Base-by-base conservation (phyloP, 2,888 invertebrate species). In the Pristionchus entomophagus region DNA sequence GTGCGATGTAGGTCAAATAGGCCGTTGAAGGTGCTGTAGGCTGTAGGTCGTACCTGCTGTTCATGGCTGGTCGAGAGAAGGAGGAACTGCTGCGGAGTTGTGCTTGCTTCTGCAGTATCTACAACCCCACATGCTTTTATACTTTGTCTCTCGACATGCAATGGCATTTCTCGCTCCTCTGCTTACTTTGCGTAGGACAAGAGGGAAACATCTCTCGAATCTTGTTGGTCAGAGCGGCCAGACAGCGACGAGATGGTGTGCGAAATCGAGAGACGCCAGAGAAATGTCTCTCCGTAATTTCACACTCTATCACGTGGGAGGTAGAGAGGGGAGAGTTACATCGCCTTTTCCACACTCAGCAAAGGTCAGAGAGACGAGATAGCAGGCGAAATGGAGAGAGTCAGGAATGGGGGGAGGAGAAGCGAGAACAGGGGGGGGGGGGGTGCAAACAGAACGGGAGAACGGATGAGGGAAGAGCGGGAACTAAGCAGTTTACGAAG, bases 161-260 rank as follows among this genome's bases (percentile, higher is more conserved):
- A 26, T 59, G 35, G 32, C 14, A 81, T 56, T 35, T 32, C 81
- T 32, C 56, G 35, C 35, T 41, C n/a, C n/a, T 29, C 81, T 56
- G 45, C 14, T 45, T 49, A 78, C 78, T 49, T 81, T 49, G 41
- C 81, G 56, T 38, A 69, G 69, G 49, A 77, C 77, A n/a, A n/a
- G 45, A 45, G 8, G 22, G 49, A 78, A 69, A 69, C 69, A 69
- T 32, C 62, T 62, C 62, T 62, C 14, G 29, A n/a, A n/a, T n/a
- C 56, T 56, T 62, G 62, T 6, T 45, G 45, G 8, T 45, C 6
- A 45, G 45, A n/a, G n/a, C n/a, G n/a, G n/a, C n/a, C n/a, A n/a
- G 45, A 45, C 8, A 45, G 45, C 8, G 45, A 45, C 6, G 45
- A 14, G 45, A 10, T 45, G 45, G 6, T 45, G 45, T 6, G 45